phyloP scores from a whole-genome alignment of 2,797 vertebrate species.

The Lepilemur ruficaudatus region DNA sequence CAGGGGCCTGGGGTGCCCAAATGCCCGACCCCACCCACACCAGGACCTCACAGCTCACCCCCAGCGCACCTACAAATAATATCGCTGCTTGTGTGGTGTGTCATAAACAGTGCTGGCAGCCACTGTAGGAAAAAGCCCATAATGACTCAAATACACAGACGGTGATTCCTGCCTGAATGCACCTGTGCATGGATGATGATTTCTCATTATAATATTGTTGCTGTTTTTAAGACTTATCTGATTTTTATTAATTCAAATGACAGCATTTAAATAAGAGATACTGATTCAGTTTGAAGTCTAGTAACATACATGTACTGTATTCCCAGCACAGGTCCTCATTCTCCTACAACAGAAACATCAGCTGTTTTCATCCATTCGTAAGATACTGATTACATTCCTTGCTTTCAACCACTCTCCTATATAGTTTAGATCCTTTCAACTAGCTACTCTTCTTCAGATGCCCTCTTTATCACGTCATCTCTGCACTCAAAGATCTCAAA shows the following conservation, averaged over 20 bases:
- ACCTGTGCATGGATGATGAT: not conserved
- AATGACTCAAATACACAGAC: not conserved
- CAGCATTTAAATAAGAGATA: conserved; percentile 6
- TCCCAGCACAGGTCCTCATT: not conserved
- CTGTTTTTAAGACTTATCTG: not conserved
- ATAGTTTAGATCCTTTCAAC: not conserved
- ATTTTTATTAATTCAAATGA: not conserved
- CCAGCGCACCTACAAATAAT: not conserved
- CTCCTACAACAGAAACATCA: not conserved
- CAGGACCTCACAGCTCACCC: not conserved
- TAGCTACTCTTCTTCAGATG: not conserved
- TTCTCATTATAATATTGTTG: not conserved
- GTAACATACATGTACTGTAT: not conserved
- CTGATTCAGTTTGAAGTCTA: not conserved
- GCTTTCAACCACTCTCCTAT: not conserved
- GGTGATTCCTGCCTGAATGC: not conserved
- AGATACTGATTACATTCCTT: not conserved
- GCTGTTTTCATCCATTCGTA: not conserved
- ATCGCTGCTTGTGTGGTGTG: not conserved
- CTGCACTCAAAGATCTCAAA: not conserved
- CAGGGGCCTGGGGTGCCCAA: not conserved
- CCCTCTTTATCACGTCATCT: not conserved
- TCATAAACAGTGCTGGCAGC: not conserved
- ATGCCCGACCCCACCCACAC: accelerated
- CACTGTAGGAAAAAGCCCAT: not conserved